Conservation (phyloP, 2,888 invertebrate species). For the Eudemis profundana region DNA sequence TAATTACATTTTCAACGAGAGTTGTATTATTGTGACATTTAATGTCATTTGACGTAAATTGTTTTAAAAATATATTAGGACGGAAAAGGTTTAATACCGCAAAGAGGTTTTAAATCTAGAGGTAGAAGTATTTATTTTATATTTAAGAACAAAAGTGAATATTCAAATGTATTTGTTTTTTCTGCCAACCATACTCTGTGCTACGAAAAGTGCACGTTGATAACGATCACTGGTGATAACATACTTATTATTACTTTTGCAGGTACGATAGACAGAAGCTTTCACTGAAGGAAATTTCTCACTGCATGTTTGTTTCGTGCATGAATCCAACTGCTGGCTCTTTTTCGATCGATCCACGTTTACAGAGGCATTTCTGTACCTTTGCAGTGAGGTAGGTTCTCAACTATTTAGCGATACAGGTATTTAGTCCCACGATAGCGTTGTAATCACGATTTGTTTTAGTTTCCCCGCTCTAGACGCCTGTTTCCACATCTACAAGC, state of each 20-base stretch:
- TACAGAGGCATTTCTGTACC: conserved; percentile 95
- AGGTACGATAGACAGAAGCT: conserved; percentile 95
- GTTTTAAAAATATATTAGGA: too few species aligned
- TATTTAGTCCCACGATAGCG: background rate
- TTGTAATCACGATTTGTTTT: conserved; percentile 45
- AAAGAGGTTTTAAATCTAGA: too few species aligned
- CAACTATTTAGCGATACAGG: background rate
- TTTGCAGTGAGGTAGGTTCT: conserved; percentile 90
- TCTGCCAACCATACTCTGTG: too few species aligned
- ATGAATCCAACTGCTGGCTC: conserved; percentile 99
- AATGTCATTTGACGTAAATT: too few species aligned
- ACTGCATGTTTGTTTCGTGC: conserved; percentile 96
- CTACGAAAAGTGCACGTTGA: too few species aligned
- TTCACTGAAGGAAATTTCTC: conserved; percentile 94
- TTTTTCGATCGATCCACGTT: conserved; percentile 95
- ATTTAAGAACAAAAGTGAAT: too few species aligned
- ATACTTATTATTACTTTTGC: conserved; percentile 42
- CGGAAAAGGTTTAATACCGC: too few species aligned
- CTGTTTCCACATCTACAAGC: conserved; percentile 92
- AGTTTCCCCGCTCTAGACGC: conserved; percentile 95
- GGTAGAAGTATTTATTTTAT: too few species aligned
- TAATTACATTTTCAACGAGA: too few species aligned
- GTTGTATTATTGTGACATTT: too few species aligned
- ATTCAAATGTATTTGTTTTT: too few species aligned
- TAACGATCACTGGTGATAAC: background rate